Base-by-base conservation (phyloP, 2,113 vertebrate genomes). In the Ploceus nigricollis region DNA sequence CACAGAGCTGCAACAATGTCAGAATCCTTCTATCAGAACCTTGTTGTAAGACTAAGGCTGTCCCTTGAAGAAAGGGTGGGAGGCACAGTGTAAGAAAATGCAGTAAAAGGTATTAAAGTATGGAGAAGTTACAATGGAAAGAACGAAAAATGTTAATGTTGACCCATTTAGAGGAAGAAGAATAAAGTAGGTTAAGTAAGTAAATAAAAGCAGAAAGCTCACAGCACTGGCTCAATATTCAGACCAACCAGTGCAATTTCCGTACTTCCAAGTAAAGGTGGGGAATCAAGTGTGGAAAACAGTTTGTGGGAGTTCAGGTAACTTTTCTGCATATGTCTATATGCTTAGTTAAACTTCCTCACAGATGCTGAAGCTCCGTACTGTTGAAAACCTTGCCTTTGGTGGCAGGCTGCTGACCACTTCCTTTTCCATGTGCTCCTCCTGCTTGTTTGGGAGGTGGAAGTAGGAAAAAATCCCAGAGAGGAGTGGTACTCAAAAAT, bases 111-210 rank as follows among this genome's bases (percentile, higher is more conserved):
- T 64, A 28, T 1, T 48, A 2, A 47, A 76, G 25, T 39, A 10
- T 31, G 47, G 73, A 75, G 39, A 78, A 65, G 8, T 35, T 65
- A 51, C 15, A 42, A 16, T 31, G 15, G 42, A 86, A 92, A 54
- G 65, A 90, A 17, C 13, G 68, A 72, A 64, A 94, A 61, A 12
- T 4, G 5, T 37, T 69, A 7, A 40, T 68, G 63, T 79, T 79
- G 85, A 82, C 70, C 89, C 87, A 31, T 84, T 91, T 81, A 68
- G 51, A 48, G 44, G 61, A 64, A 30, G 35, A 60, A 44, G 73
- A 63, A 31, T 66, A 35, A 91, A 93, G 51, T 85, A 76, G 61
- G 78, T 95, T 89, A 86, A 72, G 31, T 24, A 56, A 58, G 58
- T 57, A 45, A 90, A 58, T 37, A 27, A 60, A 72, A 96, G 68